Percentiles rank a stretch among this genome's conserved stretches.
Evolutionary conservation across 2,797 vertebrate species (phyloP).

Genomic region (Chelidonichthys spinosus): DNA sequence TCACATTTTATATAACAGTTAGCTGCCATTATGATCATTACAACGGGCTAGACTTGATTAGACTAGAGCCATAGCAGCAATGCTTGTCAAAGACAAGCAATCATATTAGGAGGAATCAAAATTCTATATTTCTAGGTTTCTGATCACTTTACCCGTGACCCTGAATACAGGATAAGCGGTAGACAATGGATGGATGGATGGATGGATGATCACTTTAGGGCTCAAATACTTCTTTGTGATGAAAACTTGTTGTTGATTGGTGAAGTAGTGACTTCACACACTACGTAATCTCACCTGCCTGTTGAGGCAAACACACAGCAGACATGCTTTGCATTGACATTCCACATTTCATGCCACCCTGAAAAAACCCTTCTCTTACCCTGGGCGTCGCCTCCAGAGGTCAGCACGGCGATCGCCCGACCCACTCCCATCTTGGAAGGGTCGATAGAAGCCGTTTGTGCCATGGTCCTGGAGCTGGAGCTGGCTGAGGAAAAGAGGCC

Average conservation of each 20-base stretch:
- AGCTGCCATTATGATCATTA: neutral
- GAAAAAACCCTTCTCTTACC: constrained; percentile 81
- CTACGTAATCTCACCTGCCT: constrained; percentile 20
- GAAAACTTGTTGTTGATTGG: constrained; percentile 1
- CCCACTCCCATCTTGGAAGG: constrained; percentile 86
- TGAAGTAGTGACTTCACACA: neutral
- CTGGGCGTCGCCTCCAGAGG: constrained; percentile 94
- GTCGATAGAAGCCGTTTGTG: constrained; percentile 51
- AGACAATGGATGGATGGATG: too few species aligned
- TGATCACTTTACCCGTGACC: neutral
- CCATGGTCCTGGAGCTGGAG: constrained; percentile 71
- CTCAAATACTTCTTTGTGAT: neutral
- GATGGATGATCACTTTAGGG: neutral
- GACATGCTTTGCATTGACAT: neutral
- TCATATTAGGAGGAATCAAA: neutral
- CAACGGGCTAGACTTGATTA: neutral
- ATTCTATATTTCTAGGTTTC: neutral
- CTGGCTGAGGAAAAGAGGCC: constrained; percentile 46
- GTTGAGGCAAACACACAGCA: constrained; percentile 25
- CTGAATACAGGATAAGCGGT: too few species aligned
- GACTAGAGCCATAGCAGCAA: too few species aligned
- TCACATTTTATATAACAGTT: constrained; percentile 3
- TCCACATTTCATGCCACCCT: constrained; percentile 7
- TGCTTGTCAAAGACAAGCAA: neutral
- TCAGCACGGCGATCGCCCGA: constrained; percentile 93